Percentiles rank a stretch among this genome's conserved stretches.
Evolutionary conservation across 2,113 vertebrate species (phyloP).

Genomic region (Erpornis zantholeuca): DNA sequence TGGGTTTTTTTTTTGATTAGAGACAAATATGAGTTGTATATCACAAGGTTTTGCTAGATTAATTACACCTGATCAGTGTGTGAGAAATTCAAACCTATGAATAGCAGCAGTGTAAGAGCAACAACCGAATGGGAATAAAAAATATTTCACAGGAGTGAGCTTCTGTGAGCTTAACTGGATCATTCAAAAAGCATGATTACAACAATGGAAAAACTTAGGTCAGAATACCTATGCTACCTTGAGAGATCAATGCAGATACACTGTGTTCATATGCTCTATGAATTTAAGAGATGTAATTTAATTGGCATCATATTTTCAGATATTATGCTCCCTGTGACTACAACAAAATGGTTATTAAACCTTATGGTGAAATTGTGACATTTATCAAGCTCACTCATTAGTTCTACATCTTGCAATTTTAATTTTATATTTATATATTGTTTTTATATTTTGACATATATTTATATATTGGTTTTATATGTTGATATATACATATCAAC

Average conservation of each 20-base stretch:
- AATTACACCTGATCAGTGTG: neutral
- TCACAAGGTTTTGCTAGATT: neutral
- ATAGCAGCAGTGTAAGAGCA: neutral
- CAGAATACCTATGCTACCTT: neutral
- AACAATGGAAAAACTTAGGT: neutral
- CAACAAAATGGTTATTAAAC: neutral
- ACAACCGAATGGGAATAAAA: neutral
- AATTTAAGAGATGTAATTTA: neutral
- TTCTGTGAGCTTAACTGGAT: neutral
- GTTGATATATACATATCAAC: neutral
- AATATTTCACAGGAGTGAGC: neutral
- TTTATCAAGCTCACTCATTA: neutral
- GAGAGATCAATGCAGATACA: neutral
- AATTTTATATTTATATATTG: neutral
- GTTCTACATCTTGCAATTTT: neutral
- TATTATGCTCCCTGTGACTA: neutral
- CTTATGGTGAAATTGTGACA: neutral
- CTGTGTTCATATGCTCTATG: neutral
- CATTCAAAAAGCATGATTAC: neutral
- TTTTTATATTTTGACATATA: neutral
- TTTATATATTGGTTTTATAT: too few species aligned
- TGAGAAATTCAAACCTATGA: neutral
- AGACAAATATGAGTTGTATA: neutral
- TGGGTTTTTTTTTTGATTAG: neutral
- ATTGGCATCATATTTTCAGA: neutral